Evolutionary conservation across 1,140 invertebrate genomes (phyloP).

Genomic region (Eurosta solidaginis): DNA sequence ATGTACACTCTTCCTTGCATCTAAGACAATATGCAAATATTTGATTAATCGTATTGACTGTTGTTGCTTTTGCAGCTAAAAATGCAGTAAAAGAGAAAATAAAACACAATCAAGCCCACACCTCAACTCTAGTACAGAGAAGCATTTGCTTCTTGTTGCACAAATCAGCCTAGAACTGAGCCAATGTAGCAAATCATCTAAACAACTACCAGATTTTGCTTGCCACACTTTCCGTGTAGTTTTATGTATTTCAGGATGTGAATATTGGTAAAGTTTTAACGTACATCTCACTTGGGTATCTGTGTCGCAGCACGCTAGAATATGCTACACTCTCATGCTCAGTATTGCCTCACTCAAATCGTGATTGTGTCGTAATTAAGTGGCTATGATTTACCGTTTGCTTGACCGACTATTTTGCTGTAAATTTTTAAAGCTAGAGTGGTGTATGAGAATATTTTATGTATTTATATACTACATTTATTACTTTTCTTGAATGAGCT

Average conservation of each 20-base stretch:
- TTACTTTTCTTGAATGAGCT: neutral
- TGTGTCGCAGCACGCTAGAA: constrained; percentile 11
- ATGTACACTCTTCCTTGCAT: no score
- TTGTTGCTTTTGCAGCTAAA: no score
- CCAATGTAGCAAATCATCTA: neutral
- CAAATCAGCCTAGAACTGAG: neutral
- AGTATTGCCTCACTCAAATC: neutral
- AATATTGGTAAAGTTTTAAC: neutral
- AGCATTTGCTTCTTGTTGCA: no score
- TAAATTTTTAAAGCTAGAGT: neutral
- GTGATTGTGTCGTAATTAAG: constrained; percentile 19
- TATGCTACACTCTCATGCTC: neutral
- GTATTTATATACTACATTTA: neutral
- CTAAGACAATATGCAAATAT: no score
- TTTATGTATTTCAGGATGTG: neutral
- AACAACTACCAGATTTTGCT: neutral
- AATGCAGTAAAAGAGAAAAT: no score
- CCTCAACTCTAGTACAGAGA: no score
- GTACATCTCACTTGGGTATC: neutral
- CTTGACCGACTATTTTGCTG: constrained; percentile 14
- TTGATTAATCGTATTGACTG: no score
- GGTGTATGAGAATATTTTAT: neutral
- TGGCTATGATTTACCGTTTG: constrained; percentile 12
- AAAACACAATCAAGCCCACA: no score
- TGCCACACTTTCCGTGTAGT: neutral